Evolutionary conservation across 1,140 invertebrate genomes (phyloP).

Genomic region (Lucilia sericata): DNA sequence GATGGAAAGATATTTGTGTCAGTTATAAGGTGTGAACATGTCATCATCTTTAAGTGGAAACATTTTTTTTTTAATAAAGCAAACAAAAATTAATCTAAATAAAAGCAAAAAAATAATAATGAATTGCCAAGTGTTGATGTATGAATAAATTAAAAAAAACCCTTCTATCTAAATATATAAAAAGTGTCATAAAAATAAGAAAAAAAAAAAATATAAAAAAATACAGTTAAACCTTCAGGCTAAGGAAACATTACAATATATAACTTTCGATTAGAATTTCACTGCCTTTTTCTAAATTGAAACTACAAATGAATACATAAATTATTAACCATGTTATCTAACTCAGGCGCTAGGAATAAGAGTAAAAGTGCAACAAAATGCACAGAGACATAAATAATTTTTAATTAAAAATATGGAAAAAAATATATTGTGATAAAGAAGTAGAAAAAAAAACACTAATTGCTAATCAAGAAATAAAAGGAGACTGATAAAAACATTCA

Average conservation of each 20-base stretch:
- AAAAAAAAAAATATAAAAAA: too few species aligned
- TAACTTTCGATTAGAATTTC: too few species aligned
- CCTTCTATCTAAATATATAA: not conserved
- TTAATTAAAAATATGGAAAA: not conserved
- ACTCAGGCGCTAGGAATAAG: too few species aligned
- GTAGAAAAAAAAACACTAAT: not conserved
- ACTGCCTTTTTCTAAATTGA: too few species aligned
- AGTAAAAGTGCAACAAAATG: not conserved
- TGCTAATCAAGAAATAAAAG: constrained; percentile 30
- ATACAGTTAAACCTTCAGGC: too few species aligned
- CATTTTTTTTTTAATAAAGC: not conserved
- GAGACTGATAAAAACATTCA: not conserved
- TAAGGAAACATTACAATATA: too few species aligned
- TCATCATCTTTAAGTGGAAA: not conserved
- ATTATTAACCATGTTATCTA: too few species aligned
- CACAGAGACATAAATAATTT: not conserved
- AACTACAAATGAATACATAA: too few species aligned
- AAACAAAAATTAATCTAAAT: not conserved
- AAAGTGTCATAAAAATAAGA: not conserved
- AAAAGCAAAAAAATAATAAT: not conserved
- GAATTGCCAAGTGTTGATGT: not conserved
- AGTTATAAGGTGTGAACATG: too few species aligned
- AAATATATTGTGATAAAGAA: not conserved
- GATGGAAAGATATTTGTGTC: too few species aligned
- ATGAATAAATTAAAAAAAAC: not conserved